Base-by-base conservation (phyloP, 2,113 vertebrate species). In the Pelodiscus sinensis region DNA sequence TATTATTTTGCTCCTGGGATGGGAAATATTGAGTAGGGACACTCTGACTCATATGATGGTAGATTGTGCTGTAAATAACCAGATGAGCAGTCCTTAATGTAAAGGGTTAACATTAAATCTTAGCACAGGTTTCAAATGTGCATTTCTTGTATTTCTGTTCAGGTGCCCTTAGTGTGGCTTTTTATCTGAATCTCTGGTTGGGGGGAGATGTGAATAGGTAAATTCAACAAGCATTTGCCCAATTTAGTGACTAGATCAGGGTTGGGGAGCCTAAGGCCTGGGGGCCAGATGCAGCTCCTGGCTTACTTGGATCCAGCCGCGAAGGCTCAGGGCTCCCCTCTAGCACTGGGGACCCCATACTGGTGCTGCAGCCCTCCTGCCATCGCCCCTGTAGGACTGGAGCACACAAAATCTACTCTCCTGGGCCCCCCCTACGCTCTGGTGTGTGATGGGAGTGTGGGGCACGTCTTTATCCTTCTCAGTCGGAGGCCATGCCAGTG, bases 91-190 rank as follows among this genome's bases (percentile, higher is more conserved):
- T 81, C 57, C 29, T 90, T 94, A 14, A 65, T 83, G 52, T 31
- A 55, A 58, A 92, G 81, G 21, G 85, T 91, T 95, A 85, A 90
- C 81, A 92, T 52, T 85, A 79, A 90, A 31, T 73, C 19, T 2
- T 52, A 82, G 56, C 91, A 78, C 56, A 75, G 56, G 58, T 24
- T 62, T 94, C 38, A 77, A 92, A 51, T 58, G 29, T 92, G 91
- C 86, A 21, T 16, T 51, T 92, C 75, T 58, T 35, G 27, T 27
- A 3, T 10, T 11, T 12, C 25, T 44, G 51, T 58, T 8, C 6
- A 86, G 38, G 55, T 22, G 2, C 38, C 44, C 0, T 50, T 77
- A 14, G 13, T 50, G 24, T 77, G 25, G 24, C 73, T 25, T 24
- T 10, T 50, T 50, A 55, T 81, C 73, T 82, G 19, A 71, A 6